phyloP scores from a whole-genome alignment of 2,797 vertebrate species.

The Rhincodon typus region DNA sequence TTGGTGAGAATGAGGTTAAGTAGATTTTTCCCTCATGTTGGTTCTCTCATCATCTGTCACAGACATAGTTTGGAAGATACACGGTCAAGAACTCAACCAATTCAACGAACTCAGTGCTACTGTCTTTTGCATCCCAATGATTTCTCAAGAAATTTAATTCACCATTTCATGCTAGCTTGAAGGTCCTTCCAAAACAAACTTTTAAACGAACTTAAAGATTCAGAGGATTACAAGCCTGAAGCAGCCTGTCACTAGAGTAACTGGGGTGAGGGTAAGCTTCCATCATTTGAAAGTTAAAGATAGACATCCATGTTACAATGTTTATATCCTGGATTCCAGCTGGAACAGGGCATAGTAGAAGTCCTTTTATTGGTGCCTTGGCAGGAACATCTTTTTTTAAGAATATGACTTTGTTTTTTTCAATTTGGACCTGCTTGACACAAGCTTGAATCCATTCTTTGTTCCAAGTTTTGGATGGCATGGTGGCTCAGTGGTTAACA shows the following conservation, averaged over 20 bases:
- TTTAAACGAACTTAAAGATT: too few relatives aligned
- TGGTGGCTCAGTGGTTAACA: too few relatives aligned
- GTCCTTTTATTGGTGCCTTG: not conserved
- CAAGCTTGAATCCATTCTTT: not conserved
- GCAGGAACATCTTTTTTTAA: too few relatives aligned
- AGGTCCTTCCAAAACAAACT: not conserved
- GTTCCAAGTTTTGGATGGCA: not conserved
- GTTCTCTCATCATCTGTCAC: not conserved
- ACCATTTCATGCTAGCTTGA: not conserved
- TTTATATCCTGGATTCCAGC: not conserved
- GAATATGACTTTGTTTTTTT: not conserved
- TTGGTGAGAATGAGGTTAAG: too few relatives aligned
- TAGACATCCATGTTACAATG: not conserved
- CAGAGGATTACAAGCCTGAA: not conserved
- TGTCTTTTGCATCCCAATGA: not conserved
- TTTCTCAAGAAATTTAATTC: not conserved
- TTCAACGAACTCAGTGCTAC: not conserved
- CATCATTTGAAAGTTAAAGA: not conserved
- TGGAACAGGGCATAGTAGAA: not conserved
- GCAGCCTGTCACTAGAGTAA: not conserved
- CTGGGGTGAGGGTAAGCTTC: not conserved
- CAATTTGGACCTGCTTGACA: too few relatives aligned
- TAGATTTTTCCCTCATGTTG: not conserved
- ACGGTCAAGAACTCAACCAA: not conserved
- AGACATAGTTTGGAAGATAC: not conserved